Evolutionary conservation across 2,888 invertebrate species (phyloP), one percentile per base, ranked within the genome.

Genomic region (Pyrrhosoma nymphula): DNA sequence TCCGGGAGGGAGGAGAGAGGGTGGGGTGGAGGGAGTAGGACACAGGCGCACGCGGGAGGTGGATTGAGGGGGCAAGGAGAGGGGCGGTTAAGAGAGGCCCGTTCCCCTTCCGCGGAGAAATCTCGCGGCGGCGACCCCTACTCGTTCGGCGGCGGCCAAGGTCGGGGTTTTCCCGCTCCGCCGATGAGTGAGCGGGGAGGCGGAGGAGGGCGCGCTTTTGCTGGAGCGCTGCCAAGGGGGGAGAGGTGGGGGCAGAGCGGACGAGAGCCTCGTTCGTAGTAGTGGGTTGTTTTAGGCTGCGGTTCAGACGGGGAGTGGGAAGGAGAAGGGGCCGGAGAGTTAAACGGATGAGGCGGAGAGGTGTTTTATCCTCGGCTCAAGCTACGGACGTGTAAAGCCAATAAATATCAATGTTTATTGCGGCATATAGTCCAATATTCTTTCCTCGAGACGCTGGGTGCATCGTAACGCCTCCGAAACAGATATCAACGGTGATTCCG

Each of bases 141-240:
- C n/a, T 14, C 55, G 55, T 56, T 47, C 26, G 16, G 12, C 69
- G 69, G 39, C 69, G 93, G 47, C 93, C 93, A 93, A 93, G 93
- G 93, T 93, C 93, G 93, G 93, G 93, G 93, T 93, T 93, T 93
- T 93, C 93, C 93, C 93, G 93, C 69, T 63, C 69, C 55, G 69
- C 69, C 93, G 93, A 93, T 93, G 93, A 93, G 18, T 90, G 90
- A 90, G 56, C 18, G 23, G 18, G 39, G 47, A 47, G 39, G 47
- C 47, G 47, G 47, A 47, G 47, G 47, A 47, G 47, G 90, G 30
- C 90, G 30, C 56, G 56, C n/a, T 63, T 91, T 35, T 26, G 23
- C 69, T 69, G 93, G 47, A 26, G 12, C 47, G 12, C 14, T 47
- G 69, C 93, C 47, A n/a, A 26, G 26, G 89, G 89, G 55, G 47